Conservation (phyloP, 2,113 vertebrate genomes). For the Anhinga rufa region DNA sequence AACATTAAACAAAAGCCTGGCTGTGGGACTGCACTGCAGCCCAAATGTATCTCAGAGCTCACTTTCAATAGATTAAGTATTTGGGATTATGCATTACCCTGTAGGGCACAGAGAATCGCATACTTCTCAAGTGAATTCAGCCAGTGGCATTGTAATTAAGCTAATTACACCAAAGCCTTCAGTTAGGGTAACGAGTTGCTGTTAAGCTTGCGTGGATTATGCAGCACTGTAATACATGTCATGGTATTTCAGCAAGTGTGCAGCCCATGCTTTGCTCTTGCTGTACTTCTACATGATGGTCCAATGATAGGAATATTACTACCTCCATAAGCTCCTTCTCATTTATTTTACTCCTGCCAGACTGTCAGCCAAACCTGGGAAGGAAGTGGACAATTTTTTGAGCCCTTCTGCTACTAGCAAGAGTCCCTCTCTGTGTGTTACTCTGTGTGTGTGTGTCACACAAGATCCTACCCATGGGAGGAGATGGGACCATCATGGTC, state of each 20-base stretch:
- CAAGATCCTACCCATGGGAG: not conserved
- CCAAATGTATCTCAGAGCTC: not conserved
- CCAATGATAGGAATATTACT: not conserved
- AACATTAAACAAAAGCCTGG: not conserved
- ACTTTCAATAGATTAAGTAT: not conserved
- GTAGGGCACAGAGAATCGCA: slow-evolving; percentile 10
- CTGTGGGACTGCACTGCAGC: not conserved
- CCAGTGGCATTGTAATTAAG: not conserved
- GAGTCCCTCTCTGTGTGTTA: not conserved
- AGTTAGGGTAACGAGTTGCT: slow-evolving; percentile 15
- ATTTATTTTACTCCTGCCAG: not conserved
- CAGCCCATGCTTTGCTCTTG: slow-evolving; percentile 8
- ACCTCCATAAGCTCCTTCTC: not conserved
- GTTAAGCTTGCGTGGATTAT: slow-evolving; percentile 4
- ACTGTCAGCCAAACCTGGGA: not conserved
- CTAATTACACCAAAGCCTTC: slow-evolving; percentile 31
- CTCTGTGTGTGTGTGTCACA: not conserved
- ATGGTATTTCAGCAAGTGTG: not conserved
- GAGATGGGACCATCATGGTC: not conserved
- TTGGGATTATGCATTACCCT: slow-evolving; percentile 15
- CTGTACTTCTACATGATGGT: not conserved
- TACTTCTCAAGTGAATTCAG: slow-evolving; percentile 38
- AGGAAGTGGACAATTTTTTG: not conserved
- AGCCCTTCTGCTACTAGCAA: not conserved
- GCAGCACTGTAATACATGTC: slow-evolving; percentile 10